phyloP scores from a whole-genome alignment of 2,113 vertebrate species.

The Oncorhynchus mykiss region DNA sequence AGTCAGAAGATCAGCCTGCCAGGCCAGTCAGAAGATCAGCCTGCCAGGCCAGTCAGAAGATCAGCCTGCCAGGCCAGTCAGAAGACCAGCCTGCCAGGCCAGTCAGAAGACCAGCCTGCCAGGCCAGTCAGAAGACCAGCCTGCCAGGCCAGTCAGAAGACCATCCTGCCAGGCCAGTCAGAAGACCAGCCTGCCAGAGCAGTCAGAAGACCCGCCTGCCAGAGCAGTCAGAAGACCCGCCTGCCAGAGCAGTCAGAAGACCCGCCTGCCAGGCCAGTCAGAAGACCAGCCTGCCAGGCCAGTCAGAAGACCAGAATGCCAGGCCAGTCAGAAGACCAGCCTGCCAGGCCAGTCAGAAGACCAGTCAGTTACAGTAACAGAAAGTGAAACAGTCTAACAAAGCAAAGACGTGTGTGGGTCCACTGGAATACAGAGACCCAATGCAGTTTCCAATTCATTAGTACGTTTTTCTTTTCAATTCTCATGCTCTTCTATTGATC shows the following conservation, averaged over 20 bases:
- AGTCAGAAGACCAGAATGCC: too few relatives aligned
- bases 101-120: neutral
- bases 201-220: conserved; percentile 11
- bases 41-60: neutral
- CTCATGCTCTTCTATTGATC: neutral
- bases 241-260: neutral
- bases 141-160: neutral
- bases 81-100: conserved; percentile 14
- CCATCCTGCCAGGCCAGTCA: too few relatives aligned
- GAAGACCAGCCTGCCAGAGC: too few relatives aligned
- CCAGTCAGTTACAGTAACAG: conserved; percentile 36
- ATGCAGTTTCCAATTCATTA: neutral
- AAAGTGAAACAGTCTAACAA: conserved; percentile 24
- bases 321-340: too few relatives aligned
- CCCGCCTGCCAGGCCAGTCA: too few relatives aligned
- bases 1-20: too few relatives aligned
- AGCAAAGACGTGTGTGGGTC: conserved; percentile 6
- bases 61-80: conserved; percentile 11
- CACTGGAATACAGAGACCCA: conserved; percentile 12
- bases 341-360: conserved; percentile 4
- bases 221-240: conserved; percentile 26
- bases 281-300: conserved; percentile 11
- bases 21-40: too few relatives aligned
- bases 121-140: too few relatives aligned
- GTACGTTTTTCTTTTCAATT: neutral